Conservation (phyloP, 1,140 invertebrate species). For the Conopomorpha cramerella region DNA sequence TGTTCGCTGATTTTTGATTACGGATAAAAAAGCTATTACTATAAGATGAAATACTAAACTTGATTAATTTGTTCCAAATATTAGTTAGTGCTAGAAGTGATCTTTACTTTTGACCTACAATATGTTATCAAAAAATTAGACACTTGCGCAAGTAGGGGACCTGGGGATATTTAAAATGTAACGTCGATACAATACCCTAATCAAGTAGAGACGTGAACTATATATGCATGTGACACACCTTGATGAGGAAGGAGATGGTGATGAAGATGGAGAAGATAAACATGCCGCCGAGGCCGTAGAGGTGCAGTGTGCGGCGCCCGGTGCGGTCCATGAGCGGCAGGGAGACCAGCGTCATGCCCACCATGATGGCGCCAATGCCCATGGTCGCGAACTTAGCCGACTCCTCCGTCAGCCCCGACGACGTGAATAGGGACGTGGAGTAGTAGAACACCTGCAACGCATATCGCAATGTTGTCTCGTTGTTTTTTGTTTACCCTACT, state of each 20-base stretch:
- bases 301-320: conserved; percentile 90
- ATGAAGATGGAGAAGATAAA: conserved; percentile 97
- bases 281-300: conserved; percentile 95
- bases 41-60: too few relatives aligned
- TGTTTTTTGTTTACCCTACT: too few relatives aligned
- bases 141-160: too few relatives aligned
- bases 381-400: conserved; percentile 92
- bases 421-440: conserved; percentile 89
- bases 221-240: conserved; percentile 63
- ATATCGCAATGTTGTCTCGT: too few relatives aligned
- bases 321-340: conserved; percentile 96
- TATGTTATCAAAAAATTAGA: too few relatives aligned
- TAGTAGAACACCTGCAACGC: conserved; percentile 98
- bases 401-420: conserved; percentile 84
- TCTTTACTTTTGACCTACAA: too few relatives aligned
- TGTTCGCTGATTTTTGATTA: too few relatives aligned
- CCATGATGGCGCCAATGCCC: conserved; percentile 96
- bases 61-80: too few relatives aligned
- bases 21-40: too few relatives aligned
- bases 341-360: conserved; percentile 93
- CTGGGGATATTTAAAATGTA: too few relatives aligned
- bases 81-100: too few relatives aligned
- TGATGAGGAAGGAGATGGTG: conserved; percentile 93
- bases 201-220: neutral
- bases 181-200: too few relatives aligned